Evolutionary conservation across 2,797 vertebrate genomes (phyloP), one percentile per base, ranked within the genome.

Genomic region (Propithecus deckenii): DNA sequence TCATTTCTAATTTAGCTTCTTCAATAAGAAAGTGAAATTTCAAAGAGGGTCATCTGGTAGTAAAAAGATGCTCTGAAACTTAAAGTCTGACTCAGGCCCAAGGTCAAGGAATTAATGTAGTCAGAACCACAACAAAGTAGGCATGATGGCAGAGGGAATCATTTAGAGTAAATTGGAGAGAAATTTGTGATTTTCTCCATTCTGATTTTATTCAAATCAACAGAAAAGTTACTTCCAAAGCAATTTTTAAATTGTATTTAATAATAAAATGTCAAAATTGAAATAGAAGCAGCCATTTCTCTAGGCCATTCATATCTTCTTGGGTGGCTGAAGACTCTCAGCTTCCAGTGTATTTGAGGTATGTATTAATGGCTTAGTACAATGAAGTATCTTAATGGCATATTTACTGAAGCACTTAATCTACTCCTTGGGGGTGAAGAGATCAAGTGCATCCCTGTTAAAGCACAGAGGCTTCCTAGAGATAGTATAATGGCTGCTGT

Each of bases 331-430:
- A 94, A 85, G 32, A 25, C 43, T 38, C 52, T 95, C 81, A 75
- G 63, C n/a, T 74, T 86, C 59, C 90, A 46, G 32, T 22, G 30
- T 32, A 91, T 52, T 25, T 48, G 38, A 96, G 57, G 65, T 80
- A 32, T 74, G 10, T 72, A 81, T 86, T 90, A 94, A 81, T 76
- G 89, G 61, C 83, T 89, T 89, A 61, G 80, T 55, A 86, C 78
- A 94, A 92, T 87, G 48, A 95, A 95, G 52, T 78, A 91, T 92
- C 74, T 92, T 92, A 96, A 92, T 38, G 90, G 94, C 65, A 59
- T 91, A 93, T 93, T 96, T 93, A 94, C 94, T 72, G 59, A 94
- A 93, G 76, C 86, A 85, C 69, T 95, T 93, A 71, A 96, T 96
- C 86, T 91, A 61, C 55, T 95, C 57, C 67, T 69, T 78, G 74